Evolutionary conservation across 2,888 invertebrate genomes (phyloP), one percentile per base, ranked within the genome.

Genomic region (Noctua janthina): DNA sequence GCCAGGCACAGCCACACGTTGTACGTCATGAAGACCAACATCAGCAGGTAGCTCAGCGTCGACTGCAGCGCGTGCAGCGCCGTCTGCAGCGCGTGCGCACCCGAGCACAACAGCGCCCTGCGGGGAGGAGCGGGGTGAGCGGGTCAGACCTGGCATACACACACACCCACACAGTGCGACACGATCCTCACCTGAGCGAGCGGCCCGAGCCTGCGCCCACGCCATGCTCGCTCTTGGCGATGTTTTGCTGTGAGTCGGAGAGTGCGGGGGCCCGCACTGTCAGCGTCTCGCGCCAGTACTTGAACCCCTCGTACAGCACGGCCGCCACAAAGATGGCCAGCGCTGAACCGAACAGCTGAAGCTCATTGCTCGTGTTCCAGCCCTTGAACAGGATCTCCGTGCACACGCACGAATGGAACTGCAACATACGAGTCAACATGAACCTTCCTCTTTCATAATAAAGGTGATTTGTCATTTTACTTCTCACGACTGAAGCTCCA

Each of bases 1-100:
- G 99, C 99, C 76, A 99, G 90, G 94, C 99, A 99, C 82, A 99
- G 97, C 98, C 99, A 99, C 69, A 98, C 98, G 95, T 99, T 99
- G 97, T 99, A 99, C 2, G 99, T 99, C 99, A 99, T 99, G 96
- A 99, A 99, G 90, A 99, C 98, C 95, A 99, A 96, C 99, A 99
- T 99, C 49, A 99, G 98, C 92, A 99, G 97, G 96, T 99, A 99
- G 79, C 99, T 99, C 79, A 99, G 96, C 54, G 98, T 98, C 89
- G 99, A 98, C 95, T 99, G 99, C 23, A 99, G 91, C 88, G 99
- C 97, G 95, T 99, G 99, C 46, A 99, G 97, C 74, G 98, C 93
- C 35, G 99, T 99, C 96, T 99, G 99, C 87, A 98, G 97, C 76
- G 98, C 95, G 95, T 99, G 99, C 93, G 98, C 98, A 89, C 97